Base-by-base conservation (phyloP, 2,888 invertebrate species). In the Hydropsyche betteni region DNA sequence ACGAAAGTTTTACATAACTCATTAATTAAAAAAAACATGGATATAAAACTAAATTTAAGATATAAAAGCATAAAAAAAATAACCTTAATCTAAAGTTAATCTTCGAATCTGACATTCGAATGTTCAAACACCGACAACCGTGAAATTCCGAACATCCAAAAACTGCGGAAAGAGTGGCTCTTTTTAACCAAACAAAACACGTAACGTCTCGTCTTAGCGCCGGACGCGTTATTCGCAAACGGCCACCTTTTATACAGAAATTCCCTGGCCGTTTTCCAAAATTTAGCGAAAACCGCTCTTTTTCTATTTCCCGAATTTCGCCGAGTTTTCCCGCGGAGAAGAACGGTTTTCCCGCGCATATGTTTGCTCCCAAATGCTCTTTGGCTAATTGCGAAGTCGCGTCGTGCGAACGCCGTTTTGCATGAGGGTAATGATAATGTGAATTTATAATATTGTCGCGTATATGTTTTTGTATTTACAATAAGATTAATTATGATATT, bases 181-280 rank as follows among this genome's bases (percentile, higher is more conserved):
- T 10, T 44, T 24, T 58, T 58, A 64, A 44, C 44, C 34, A 64
- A 64, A 64, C 64, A 36, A 12, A 64, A 36, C 64, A 64, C 64
- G 36, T 36, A 36, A 64, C 36, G 34, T 24, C 34, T 64, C 36
- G 10, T 64, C 64, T 64, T 36, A 10, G 4, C 34, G 36, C 34
- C 12, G 36, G 12, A 64, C 33, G 24, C 24, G 24, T 24, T 24
- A 24, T 2, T 24, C 24, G 24, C 24, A 64, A 34, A 33, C 34
- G 34, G 34, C 64, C 34, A 5, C 64, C 3, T 36, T 33, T 16
- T 24, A 24, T 16, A 64, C 36, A 36, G 34, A 64, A 64, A 64
- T 64, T 64, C 64, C 34, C 64, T 64, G 64, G 64, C 34, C 36
- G 5, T 33, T 34, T 7, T 64, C 64, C 64, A 64, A 64, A 64